Base-by-base conservation (phyloP, 2,797 vertebrate species). In the Acanthornis magna region DNA sequence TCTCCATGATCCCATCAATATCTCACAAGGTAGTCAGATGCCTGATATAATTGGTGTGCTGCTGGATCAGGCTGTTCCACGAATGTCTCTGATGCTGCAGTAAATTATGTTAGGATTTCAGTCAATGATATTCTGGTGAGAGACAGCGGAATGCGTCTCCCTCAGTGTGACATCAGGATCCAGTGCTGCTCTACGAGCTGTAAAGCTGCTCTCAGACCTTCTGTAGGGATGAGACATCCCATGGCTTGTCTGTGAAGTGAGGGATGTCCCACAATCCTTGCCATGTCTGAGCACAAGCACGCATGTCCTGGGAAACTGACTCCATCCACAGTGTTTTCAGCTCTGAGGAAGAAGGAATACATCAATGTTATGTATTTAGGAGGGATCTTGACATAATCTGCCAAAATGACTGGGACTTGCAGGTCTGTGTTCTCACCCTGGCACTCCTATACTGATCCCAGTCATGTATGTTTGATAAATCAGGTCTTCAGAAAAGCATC, bases 211-310 rank as follows among this genome's bases (percentile, higher is more conserved):
- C 63, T 66, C 53, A 77, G 67, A 82, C 53, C 78, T 47, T 70
- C 87, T 92, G 71, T 21, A 79, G 71, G 40, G 58, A 34, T 91
- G 63, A 73, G 82, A 78, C 47, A 87, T 66, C 48, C 74, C 40
- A 30, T 0, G 15, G 72, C 67, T 91, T 3, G 1, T 66, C 58
- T 76, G n/a, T 66, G 30, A 68, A 51, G 23, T 1, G 17, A 38
- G 40, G 63, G 40, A 27, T 42, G 42, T 25, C 55, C 75, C 9
- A 2, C 76, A 78, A 19, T 55, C 51, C 77, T 78, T 55, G 40
- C 63, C 29, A 21, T 0, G 0, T 73, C 85, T 82, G 55, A 51
- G 20, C 8, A 5, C 19, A 47, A 0, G 0, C 30, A 42, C 0
- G 0, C 45, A 29, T 53, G 16, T 43, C 29, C 50, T 34, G 72